A percentile compares a stretch with the other conserved stretches of the same genome.
Conservation (phyloP, 1,140 invertebrate genomes). For the Ceratosolen solmsi region DNA sequence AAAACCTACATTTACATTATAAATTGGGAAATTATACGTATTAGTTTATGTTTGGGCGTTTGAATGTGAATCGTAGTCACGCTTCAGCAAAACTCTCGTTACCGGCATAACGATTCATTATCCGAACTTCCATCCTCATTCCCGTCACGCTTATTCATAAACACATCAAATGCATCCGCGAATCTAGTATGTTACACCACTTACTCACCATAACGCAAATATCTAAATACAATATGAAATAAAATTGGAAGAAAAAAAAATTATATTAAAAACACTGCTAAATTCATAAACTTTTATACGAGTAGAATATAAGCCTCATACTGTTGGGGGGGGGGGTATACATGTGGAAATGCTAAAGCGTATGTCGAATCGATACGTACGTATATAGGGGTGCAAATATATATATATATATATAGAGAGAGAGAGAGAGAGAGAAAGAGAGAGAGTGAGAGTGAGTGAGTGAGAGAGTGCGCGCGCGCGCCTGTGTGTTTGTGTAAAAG, state of each 20-base stretch:
- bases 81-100: neutral
- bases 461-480: neutral
- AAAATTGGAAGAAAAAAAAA: too few species aligned
- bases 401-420: neutral
- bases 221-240: too few species aligned
- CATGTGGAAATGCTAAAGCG: neutral
- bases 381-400: neutral
- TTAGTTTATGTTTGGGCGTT: too few species aligned
- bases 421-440: neutral
- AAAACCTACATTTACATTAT: too few species aligned
- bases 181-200: neutral
- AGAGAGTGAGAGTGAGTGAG: neutral
- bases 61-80: too few species aligned
- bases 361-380: conserved; percentile 6
- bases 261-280: neutral
- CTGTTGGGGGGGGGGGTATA: neutral
- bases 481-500: neutral
- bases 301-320: neutral
- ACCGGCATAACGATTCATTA: neutral
- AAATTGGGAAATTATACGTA: too few species aligned
- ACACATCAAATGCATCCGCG: neutral
- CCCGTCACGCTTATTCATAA: neutral
- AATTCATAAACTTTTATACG: too few species aligned
- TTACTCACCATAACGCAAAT: too few species aligned
- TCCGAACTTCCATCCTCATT: neutral